A percentile compares a stretch with the other conserved stretches of the same genome.
These are phyloP conservation scores for Betta splendens DNA, from an alignment of 2,797 vertebrate genomes.

Conservation along the genomic window DNA sequence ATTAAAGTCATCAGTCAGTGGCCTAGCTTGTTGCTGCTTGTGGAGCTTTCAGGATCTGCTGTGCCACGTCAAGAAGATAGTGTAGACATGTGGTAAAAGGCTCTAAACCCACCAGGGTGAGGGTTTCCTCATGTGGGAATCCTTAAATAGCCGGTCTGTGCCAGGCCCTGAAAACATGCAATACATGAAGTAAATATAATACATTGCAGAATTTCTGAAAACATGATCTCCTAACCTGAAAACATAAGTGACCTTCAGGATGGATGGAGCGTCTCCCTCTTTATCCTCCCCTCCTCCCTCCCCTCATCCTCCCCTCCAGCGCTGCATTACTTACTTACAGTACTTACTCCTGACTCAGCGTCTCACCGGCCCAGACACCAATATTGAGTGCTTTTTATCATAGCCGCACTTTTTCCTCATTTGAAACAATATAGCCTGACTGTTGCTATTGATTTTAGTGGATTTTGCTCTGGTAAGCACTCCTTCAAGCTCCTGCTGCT, in stretches of 20 bases:
- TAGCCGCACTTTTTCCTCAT: slow-evolving; percentile 79
- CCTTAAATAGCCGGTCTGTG: too few species aligned
- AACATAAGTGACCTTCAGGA: slow-evolving; percentile 61
- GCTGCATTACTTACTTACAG: slow-evolving; percentile 72
- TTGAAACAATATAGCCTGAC: slow-evolving; percentile 84
- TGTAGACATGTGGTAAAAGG: too few species aligned
- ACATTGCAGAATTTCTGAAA: neutral
- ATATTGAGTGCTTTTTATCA: slow-evolving; percentile 78
- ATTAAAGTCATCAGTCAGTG: too few species aligned
- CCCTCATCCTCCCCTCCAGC: slow-evolving; percentile 49
- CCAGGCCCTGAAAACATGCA: neutral
- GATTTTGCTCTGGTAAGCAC: slow-evolving; percentile 84
- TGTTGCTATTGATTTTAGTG: slow-evolving; percentile 87
- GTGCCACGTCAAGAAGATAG: too few species aligned
- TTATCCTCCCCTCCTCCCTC: slow-evolving; percentile 29
- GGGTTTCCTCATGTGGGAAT: too few species aligned
- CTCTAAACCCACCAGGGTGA: too few species aligned
- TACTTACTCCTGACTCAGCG: slow-evolving; percentile 78
- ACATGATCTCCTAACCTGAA: slow-evolving; percentile 28
- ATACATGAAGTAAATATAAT: too few species aligned
- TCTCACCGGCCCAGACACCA: slow-evolving; percentile 73
- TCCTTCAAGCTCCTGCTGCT: slow-evolving; percentile 84
- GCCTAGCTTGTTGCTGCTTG: too few species aligned
- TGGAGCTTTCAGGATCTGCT: too few species aligned
- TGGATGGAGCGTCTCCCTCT: slow-evolving; percentile 31